Evolutionary conservation across 2,888 invertebrate genomes (phyloP).

Genomic region (Coelopa pilipes): DNA sequence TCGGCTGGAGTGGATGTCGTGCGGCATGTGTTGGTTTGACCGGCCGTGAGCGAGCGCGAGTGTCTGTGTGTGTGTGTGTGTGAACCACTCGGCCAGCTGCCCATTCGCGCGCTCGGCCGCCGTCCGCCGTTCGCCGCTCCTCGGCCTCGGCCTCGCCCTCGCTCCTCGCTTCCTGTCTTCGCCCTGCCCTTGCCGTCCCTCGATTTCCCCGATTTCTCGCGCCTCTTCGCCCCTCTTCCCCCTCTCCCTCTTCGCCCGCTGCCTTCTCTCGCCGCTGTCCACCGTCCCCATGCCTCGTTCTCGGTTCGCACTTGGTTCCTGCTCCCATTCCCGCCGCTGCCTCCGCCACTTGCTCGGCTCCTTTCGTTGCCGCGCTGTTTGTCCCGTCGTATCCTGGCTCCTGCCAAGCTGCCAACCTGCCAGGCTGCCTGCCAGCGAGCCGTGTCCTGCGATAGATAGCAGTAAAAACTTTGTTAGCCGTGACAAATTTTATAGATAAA

Average conservation of each 20-base stretch:
- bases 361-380: conserved; percentile 5
- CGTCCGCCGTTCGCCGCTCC: no score
- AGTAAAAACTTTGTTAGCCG: conserved; percentile 37
- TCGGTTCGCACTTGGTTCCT: no score
- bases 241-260: no score
- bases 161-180: no score
- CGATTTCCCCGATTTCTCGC: no score
- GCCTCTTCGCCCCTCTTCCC: no score
- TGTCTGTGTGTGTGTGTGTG: neutral
- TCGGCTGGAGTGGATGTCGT: neutral
- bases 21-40: neutral
- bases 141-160: no score
- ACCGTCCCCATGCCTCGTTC: no score
- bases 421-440: no score
- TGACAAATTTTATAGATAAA: conserved; percentile 32
- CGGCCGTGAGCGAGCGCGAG: neutral
- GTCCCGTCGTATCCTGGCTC: conserved; percentile 14
- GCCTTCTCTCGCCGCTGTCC: no score
- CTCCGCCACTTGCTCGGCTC: conserved; percentile 15
- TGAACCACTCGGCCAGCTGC: neutral
- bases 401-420: conserved; percentile 17
- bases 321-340: neutral
- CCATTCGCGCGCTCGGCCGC: no score
- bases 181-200: no score
- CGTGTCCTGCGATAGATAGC: conserved; percentile 17